Percentiles rank a stretch among this genome's conserved stretches.
Evolutionary conservation across 1,140 invertebrate species (phyloP).

Genomic region (Diorhabda carinulata): DNA sequence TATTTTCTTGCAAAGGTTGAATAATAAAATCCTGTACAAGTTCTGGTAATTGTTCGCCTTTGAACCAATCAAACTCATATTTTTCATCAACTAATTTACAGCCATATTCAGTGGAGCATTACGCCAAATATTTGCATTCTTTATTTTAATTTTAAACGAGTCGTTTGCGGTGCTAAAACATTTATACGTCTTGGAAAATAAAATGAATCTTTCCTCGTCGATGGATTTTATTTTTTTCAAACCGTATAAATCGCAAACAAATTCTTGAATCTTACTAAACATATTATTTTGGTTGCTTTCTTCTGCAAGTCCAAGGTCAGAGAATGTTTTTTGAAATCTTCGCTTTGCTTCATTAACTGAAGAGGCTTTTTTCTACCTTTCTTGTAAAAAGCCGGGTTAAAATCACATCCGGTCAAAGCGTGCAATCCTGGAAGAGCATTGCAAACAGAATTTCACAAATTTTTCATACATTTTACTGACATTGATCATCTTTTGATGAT

Average conservation of each 20-base stretch:
- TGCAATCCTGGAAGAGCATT: constrained; percentile 10
- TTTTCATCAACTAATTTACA: constrained; percentile 17
- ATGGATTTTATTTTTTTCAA: constrained; percentile 20
- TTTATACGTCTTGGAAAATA: constrained; percentile 21
- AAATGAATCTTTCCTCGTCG: constrained; percentile 19
- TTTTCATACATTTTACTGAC: too few species aligned
- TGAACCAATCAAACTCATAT: constrained; percentile 22
- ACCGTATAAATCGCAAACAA: constrained; percentile 16
- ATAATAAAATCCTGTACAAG: constrained; percentile 4
- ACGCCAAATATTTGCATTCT: constrained; percentile 18
- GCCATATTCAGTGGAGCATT: constrained; percentile 19
- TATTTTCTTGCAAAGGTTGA: constrained; percentile 14
- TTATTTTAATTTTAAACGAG: constrained; percentile 14
- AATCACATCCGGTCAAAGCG: constrained; percentile 11
- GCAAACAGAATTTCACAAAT: constrained; percentile 5
- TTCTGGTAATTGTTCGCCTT: constrained; percentile 15
- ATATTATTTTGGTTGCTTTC: background rate
- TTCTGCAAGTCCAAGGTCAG: background rate
- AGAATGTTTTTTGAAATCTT: constrained; percentile 9
- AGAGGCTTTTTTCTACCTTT: constrained; percentile 11
- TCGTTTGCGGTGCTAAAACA: constrained; percentile 14
- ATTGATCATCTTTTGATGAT: constrained; percentile 9
- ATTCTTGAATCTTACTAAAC: background rate
- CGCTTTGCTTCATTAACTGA: constrained; percentile 3
- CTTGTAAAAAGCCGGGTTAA: constrained; percentile 11